These are phyloP conservation scores for Hylaeus volcanicus DNA, from an alignment of 1,140 invertebrate genomes.

Conservation along the genomic window DNA sequence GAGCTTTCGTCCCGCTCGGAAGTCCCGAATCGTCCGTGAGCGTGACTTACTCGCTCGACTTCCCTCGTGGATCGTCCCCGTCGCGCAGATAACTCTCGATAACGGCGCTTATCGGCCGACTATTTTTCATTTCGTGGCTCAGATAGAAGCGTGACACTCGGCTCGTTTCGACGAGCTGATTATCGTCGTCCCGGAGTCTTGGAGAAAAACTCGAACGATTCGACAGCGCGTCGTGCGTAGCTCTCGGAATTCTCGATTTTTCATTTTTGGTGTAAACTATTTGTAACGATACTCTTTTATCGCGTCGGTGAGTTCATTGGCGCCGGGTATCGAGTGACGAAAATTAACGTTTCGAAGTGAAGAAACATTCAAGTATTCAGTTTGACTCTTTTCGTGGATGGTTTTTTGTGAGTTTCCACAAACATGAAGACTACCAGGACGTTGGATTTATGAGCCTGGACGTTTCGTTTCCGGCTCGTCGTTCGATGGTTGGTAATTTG, in stretches of 20 bases:
- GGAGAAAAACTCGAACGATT: conserved; percentile 4
- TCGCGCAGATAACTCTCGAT: conserved; percentile 28
- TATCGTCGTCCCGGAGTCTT: background rate
- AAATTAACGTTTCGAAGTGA: no score
- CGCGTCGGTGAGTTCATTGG: no score
- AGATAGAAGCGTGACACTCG: conserved; percentile 6
- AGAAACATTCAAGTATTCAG: no score
- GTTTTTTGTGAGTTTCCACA: background rate
- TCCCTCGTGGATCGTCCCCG: background rate
- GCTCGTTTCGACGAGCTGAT: background rate
- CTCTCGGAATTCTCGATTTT: no score
- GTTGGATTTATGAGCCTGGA: conserved; percentile 1
- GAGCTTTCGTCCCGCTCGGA: conserved; percentile 32
- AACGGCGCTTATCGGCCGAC: conserved; percentile 5
- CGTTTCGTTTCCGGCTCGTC: background rate
- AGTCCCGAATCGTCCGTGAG: no score
- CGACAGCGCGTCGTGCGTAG: no score
- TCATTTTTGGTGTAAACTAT: no score
- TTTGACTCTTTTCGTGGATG: background rate
- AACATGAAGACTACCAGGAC: background rate
- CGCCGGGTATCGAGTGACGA: no score
- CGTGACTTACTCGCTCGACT: background rate
- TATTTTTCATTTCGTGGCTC: conserved; percentile 30
- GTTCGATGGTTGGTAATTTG: conserved; percentile 1
- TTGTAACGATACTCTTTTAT: no score